phyloP scores from a whole-genome alignment of 2,113 vertebrate species.

The Symphodus melops region DNA sequence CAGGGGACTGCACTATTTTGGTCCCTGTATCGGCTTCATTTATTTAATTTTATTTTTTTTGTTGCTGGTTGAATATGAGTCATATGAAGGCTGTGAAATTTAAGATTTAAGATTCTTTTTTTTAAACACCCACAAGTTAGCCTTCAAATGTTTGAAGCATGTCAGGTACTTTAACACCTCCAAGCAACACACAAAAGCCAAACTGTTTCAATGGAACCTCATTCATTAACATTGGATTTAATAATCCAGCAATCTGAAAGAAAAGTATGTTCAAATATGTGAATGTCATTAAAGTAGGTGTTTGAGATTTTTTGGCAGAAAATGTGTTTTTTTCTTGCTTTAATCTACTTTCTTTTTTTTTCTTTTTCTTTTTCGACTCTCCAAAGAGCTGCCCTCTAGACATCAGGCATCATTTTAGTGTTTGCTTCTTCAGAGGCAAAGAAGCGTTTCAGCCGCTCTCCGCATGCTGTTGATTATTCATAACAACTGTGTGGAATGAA shows the following conservation, averaged over 20 bases:
- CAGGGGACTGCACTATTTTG: background rate
- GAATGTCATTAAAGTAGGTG: slow-evolving; percentile 19
- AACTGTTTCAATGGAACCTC: slow-evolving; percentile 7
- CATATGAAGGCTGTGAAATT: slow-evolving; percentile 16
- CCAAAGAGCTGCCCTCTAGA: slow-evolving; percentile 43
- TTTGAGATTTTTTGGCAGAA: slow-evolving; percentile 26
- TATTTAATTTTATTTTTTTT: no score
- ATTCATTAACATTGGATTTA: slow-evolving; percentile 19
- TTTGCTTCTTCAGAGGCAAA: slow-evolving; percentile 65
- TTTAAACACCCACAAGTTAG: slow-evolving; percentile 16
- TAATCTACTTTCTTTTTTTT: background rate
- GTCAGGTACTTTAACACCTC: slow-evolving; percentile 14
- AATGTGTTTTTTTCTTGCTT: slow-evolving; percentile 11
- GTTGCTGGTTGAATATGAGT: slow-evolving; percentile 22
- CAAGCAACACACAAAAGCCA: background rate
- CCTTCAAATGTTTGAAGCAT: slow-evolving; percentile 34
- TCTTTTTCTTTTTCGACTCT: slow-evolving; percentile 18
- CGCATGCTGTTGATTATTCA: slow-evolving; percentile 70
- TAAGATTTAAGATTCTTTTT: slow-evolving; percentile 6
- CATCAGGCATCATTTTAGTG: slow-evolving; percentile 46
- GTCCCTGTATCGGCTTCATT: background rate
- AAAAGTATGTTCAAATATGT: slow-evolving; percentile 32
- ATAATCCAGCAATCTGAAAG: background rate
- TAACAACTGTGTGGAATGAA: slow-evolving; percentile 47
- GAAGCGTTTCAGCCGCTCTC: slow-evolving; percentile 43